Base-by-base conservation (phyloP, 1,140 invertebrate genomes). In the Phymorhynchus buccinoides region DNA sequence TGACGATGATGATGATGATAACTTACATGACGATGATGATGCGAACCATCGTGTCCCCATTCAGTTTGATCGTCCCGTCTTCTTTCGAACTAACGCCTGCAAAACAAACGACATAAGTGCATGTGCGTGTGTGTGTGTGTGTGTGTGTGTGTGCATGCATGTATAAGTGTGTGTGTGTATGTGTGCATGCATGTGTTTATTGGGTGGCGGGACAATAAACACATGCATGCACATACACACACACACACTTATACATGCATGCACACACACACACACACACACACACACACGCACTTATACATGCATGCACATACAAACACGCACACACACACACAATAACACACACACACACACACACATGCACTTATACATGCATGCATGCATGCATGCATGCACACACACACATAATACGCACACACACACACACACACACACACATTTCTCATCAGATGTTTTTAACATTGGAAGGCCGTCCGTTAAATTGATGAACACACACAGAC, bases 11-110 rank as follows among this genome's bases (percentile, higher is more conserved):
- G n/a, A n/a, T n/a, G n/a, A n/a, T n/a, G n/a, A n/a, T n/a, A 14
- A 90, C 91, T 90, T 89, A 92, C 91, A 91, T 86, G 71, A 90
- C 86, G 86, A 87, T 68, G 48, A 91, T 88, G 27, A 91, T 85
- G 62, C 89, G 66, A 48, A 91, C 90, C 79, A 91, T 56, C 16
- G 89, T 86, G 41, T 91, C 88, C 14, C 88, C 90, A 82, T 91
- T 90, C 30, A 90, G 71, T 71, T 88, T 89, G 27, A 89, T 84
- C 30, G 89, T 78, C 37, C 82, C 86, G 7, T 90, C 89, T 62
- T 89, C 88, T 73, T 83, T 87, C 30, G 73, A n/a, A 27, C 82
- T 27, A 0, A 75, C n/a, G 42, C 62, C 88, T 89, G 88, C n/a
- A 84, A 44, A 82, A 81, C 32, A 62, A 68, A 66, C 27, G 81